Conservation (phyloP, 2,888 invertebrate species). For the Amphipyra berbera region DNA sequence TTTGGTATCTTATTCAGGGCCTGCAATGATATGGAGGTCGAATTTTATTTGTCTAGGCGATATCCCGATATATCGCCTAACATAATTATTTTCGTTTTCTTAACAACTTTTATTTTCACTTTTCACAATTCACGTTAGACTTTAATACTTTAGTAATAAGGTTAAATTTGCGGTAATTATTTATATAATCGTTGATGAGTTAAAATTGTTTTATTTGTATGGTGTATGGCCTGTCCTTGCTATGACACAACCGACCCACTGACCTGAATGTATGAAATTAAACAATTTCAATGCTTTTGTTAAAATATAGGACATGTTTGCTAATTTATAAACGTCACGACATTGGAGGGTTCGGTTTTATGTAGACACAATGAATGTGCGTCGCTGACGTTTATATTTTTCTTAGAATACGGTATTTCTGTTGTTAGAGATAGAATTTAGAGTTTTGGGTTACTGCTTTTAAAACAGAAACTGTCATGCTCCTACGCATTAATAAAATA, state of each 20-base stretch:
- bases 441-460: conserved; percentile 8
- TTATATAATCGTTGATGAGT: conserved; percentile 6
- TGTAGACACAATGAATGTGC: conserved; percentile 4
- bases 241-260: conserved; percentile 57
- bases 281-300: conserved; percentile 52
- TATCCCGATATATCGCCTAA: conserved; percentile 40
- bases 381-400: conserved; percentile 17
- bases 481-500: conserved; percentile 11
- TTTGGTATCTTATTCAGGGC: conserved; percentile 28
- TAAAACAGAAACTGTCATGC: conserved; percentile 9
- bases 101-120: conserved; percentile 6
- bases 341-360: conserved; percentile 19
- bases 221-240: conserved; percentile 55
- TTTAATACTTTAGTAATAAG: conserved; percentile 20
- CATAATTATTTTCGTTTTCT: conserved; percentile 35
- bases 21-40: conserved; percentile 28
- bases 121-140: conserved; percentile 8
- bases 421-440: conserved; percentile 24
- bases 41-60: conserved; percentile 39
- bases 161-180: conserved; percentile 21
- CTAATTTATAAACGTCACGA: conserved; percentile 47
- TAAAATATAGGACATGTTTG: conserved; percentile 46
- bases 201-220: conserved; percentile 50
- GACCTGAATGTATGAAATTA: conserved; percentile 52
- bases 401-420: conserved; percentile 24